A percentile compares a stretch with the other conserved stretches of the same genome.
These are phyloP conservation scores for Mustela erminea DNA, from an alignment of 2,797 vertebrate species.

Conservation along the genomic window DNA sequence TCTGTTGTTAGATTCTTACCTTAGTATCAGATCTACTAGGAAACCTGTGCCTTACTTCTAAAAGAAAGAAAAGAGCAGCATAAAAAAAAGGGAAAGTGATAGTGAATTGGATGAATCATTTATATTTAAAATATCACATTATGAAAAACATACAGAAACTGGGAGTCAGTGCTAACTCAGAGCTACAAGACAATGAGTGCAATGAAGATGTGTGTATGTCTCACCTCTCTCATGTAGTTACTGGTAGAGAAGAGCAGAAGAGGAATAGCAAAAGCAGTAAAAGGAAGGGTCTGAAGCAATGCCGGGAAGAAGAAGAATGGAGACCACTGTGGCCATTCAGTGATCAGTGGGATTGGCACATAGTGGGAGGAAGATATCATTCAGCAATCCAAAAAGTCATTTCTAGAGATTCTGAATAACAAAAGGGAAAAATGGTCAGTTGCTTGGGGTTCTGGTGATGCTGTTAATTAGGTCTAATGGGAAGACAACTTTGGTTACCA, in stretches of 20 bases:
- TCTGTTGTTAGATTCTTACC: not conserved
- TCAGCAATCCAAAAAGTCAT: not conserved
- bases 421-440: too few relatives aligned
- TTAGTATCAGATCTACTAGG: not conserved
- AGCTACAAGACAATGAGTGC: not conserved
- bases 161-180: not conserved
- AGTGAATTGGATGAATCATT: not conserved
- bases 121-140: not conserved
- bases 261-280: not conserved
- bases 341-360: not conserved
- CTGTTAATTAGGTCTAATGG: not conserved
- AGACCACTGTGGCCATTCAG: not conserved
- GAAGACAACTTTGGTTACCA: not conserved
- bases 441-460: not conserved
- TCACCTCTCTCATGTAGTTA: not conserved
- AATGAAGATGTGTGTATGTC: not conserved
- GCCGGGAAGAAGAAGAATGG: not conserved
- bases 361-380: not conserved
- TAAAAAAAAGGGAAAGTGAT: not conserved
- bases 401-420: not conserved
- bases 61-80: not conserved
- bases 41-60: not conserved
- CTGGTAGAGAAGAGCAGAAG: not conserved
- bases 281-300: not conserved
- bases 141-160: not conserved